Conservation (phyloP, 2,888 invertebrate genomes). For the Quadriops clusia region DNA sequence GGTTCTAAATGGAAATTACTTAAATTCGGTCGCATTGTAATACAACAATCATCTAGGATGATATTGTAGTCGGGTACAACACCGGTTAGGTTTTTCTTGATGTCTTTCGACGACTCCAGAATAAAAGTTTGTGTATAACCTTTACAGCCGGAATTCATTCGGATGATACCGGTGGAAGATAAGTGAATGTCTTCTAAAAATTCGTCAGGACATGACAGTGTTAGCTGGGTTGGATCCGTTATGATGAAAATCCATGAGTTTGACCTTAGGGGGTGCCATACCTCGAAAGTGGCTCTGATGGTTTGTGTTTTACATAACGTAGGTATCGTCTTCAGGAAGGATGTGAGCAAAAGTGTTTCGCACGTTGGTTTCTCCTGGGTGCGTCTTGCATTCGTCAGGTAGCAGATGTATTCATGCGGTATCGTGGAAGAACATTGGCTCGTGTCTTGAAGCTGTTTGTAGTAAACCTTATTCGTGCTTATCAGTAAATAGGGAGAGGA, state of each 20-base stretch:
- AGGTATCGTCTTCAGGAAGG: constrained; percentile 11
- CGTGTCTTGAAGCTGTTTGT: too few species aligned
- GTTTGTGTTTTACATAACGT: constrained; percentile 11
- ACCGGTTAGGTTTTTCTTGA: constrained; percentile 7
- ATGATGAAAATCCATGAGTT: constrained; percentile 16
- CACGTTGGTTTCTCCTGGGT: constrained; percentile 9
- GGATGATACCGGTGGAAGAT: constrained; percentile 9
- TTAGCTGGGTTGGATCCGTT: constrained; percentile 11
- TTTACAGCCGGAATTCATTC: constrained; percentile 9
- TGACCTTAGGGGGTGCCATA: constrained; percentile 12
- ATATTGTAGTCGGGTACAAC: too few species aligned
- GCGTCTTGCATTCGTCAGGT: constrained; percentile 3
- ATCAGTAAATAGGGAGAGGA: too few species aligned
- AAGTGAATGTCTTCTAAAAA: constrained; percentile 14
- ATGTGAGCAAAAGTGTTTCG: constrained; percentile 12
- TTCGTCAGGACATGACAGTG: constrained; percentile 10
- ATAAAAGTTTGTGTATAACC: constrained; percentile 12
- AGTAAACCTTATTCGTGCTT: too few species aligned
- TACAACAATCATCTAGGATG: too few species aligned
- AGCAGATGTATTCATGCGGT: constrained; percentile 12
- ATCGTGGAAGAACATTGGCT: too few species aligned
- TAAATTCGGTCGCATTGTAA: too few species aligned
- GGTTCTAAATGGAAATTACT: too few species aligned
- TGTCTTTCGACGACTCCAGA: constrained; percentile 11
- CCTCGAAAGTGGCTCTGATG: constrained; percentile 12